Evolutionary conservation across 37 sponge, comb jelly and placozoan genomes (phyloP), one percentile per base, ranked within the genome.

Genomic region (Hormiphora californensis): DNA sequence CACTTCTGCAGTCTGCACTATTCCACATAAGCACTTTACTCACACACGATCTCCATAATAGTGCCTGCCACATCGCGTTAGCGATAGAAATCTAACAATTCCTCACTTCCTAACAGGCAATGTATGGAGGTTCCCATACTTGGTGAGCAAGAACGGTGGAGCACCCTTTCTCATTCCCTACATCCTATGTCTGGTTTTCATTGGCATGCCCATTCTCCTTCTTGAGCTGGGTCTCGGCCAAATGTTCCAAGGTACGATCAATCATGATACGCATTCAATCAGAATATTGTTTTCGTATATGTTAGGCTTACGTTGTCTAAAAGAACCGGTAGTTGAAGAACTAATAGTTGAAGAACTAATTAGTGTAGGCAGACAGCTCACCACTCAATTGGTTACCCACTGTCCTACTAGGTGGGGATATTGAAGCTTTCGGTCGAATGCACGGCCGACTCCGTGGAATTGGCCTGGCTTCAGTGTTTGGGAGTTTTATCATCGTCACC

Each of bases 131-230:
- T n/a, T n/a, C n/a, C n/a, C n/a, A n/a, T n/a, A n/a, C n/a, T n/a
- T n/a, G n/a, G n/a, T n/a, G n/a, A 57, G 61, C n/a, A 57, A 57
- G 27, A 23, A 57, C 61, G 61, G 61, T 21, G 61, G 61, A 57
- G n/a, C 27, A 28, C 7, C 61, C 61, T 57, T 57, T 30, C 61
- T 57, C 30, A 57, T 57, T 19, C 61, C 61, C 3, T 57, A 57
- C 22, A 30, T 57, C 3, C 21, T 57, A 12, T 23, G 30, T 57
- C 21, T 57, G 61, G n/a, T 57, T 5, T 57, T 57, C 3, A 15
- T 57, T 4, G 61, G 61, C 4, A 57, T 57, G 61, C 61, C 61
- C 4, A 5, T 57, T 15, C 25, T 57, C 21, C 21, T 30, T 30
- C 3, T 57, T 23, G 61, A 57, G 22, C 61, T 57, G 3, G 25